Base-by-base conservation (phyloP, 2,797 vertebrate species). In the Semotilus atromaculatus region DNA sequence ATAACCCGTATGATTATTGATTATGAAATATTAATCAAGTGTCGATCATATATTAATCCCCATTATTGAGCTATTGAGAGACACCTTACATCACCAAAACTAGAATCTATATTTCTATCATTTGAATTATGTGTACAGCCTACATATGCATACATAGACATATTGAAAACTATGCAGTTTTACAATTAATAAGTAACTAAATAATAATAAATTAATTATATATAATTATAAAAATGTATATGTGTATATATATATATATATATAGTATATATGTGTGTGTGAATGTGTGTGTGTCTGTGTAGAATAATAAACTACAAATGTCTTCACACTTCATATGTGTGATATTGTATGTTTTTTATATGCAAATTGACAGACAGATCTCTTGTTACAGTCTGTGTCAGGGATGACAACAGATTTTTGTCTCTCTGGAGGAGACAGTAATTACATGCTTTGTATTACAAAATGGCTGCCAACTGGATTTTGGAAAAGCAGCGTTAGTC, bases 381-480 rank as follows among this genome's bases (percentile, higher is more conserved):
- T 21, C 11, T 60, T 43, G 34, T 81, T 51, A n/a, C 29, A 82
- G 62, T 10, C 55, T 36, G 62, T 68, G 62, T 58, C 29, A 67
- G n/a, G 29, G 19, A 78, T 53, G 45, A 26, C 75, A 83, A 53
- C 78, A 70, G 31, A 77, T 76, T 51, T 31, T 34, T 78, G 62
- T 45, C 66, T 71, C 40, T 75, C 62, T 82, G 62, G 38, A 58
- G 48, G 36, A 84, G 34, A 45, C 48, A 77, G 34, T 76, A 83
- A 76, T 83, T 76, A 76, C 60, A 83, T 1, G 62, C 31, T 75
- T 81, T 76, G 62, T 75, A 70, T 76, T 58, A 53, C 43, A 70
- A 77, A 76, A 76, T 70, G 83, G 67, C 40, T 72, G 67, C 76
- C 67, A 71, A 80, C 76, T 72, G 82, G 26, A 77, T 84, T 84